Percentiles rank a stretch among this genome's conserved stretches.
These are phyloP conservation scores for Drosophila pegasa DNA, from an alignment of 2,888 invertebrate genomes.

Conservation along the genomic window DNA sequence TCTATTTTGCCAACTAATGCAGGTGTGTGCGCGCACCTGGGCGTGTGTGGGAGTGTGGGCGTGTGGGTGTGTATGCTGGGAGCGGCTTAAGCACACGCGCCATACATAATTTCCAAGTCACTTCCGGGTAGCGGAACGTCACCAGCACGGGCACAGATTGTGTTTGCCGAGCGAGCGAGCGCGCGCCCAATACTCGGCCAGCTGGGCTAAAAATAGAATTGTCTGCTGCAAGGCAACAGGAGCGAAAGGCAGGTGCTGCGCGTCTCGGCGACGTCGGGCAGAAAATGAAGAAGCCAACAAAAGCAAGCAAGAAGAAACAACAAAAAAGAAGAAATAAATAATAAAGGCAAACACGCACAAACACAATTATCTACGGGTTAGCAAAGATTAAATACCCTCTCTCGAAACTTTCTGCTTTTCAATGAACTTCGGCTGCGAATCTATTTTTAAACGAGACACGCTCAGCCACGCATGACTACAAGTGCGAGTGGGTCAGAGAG, in stretches of 20 bases:
- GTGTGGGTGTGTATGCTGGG: neutral
- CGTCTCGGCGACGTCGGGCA: neutral
- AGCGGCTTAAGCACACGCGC: neutral
- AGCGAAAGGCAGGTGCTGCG: neutral
- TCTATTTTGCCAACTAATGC: neutral
- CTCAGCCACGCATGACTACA: too few relatives aligned
- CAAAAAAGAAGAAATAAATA: neutral
- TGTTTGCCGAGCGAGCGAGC: constrained; percentile 31
- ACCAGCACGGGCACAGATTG: constrained; percentile 12
- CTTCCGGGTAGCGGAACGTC: constrained; percentile 35
- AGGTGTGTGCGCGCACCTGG: neutral
- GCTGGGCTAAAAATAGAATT: constrained; percentile 21
- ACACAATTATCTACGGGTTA: neutral
- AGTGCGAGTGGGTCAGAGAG: too few relatives aligned
- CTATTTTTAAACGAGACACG: too few relatives aligned
- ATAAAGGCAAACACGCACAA: neutral
- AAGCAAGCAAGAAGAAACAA: neutral
- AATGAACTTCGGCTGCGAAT: too few relatives aligned
- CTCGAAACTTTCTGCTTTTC: neutral
- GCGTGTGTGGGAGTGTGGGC: neutral
- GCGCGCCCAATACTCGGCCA: constrained; percentile 8
- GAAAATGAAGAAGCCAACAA: constrained; percentile 7
- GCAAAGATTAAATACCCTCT: constrained; percentile 1
- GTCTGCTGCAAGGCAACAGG: constrained; percentile 1
- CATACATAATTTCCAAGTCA: constrained; percentile 35